These are phyloP conservation scores for Allygus modestus DNA, from an alignment of 2,888 invertebrate genomes.

Conservation along the genomic window DNA sequence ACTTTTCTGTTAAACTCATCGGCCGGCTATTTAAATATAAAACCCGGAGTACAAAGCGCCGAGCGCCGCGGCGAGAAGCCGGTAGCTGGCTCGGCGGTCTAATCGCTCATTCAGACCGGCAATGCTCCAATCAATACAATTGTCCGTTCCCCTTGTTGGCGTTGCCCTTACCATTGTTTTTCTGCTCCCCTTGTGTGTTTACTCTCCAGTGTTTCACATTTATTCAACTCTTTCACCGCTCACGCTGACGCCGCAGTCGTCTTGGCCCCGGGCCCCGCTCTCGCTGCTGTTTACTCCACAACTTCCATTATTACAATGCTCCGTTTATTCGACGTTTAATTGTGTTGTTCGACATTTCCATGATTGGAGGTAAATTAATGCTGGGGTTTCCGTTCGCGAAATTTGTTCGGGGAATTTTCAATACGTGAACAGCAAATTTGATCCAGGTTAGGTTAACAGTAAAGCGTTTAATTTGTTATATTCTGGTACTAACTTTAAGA, in stretches of 20 bases:
- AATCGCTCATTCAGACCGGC: conserved; percentile 46
- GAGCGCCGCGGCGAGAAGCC: background rate
- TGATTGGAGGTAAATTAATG: conserved; percentile 3
- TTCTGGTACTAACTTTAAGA: too few relatives aligned
- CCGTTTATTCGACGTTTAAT: conserved; percentile 10
- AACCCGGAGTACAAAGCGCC: too few relatives aligned
- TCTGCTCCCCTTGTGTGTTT: conserved; percentile 51
- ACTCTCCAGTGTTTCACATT: conserved; percentile 42
- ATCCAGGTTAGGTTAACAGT: too few relatives aligned
- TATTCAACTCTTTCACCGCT: conserved; percentile 46
- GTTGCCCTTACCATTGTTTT: conserved; percentile 51
- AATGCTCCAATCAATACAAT: conserved; percentile 51
- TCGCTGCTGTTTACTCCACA: conserved; percentile 9
- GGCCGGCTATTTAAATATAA: too few relatives aligned
- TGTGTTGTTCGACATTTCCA: conserved; percentile 14
- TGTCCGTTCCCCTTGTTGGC: conserved; percentile 44
- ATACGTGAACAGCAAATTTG: background rate
- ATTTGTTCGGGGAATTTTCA: background rate
- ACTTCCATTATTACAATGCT: conserved; percentile 31
- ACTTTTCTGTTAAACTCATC: too few relatives aligned
- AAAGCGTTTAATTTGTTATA: too few relatives aligned
- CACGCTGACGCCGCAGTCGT: conserved; percentile 34
- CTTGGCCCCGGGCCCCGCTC: conserved; percentile 16
- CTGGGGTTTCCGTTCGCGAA: background rate
- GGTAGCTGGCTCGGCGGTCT: background rate